phyloP scores from a whole-genome alignment of 2,888 invertebrate genomes.

The Eupeodes latifasciatus region DNA sequence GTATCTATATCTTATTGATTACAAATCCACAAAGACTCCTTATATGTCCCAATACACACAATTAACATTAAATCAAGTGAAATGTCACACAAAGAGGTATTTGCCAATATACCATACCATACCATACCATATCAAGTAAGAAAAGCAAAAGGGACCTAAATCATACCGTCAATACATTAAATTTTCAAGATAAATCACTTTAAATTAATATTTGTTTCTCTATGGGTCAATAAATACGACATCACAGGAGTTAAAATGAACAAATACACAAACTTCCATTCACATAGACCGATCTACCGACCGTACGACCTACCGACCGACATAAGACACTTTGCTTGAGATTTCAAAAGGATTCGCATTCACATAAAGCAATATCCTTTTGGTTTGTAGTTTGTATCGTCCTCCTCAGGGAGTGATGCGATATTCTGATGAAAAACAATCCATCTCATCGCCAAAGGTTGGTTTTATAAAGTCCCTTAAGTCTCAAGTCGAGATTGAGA shows the following conservation, averaged over 20 bases:
- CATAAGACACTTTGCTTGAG: background rate
- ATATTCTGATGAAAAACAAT: slow-evolving; percentile 42
- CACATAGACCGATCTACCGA: too few species aligned
- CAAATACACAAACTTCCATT: background rate
- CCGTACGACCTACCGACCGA: too few species aligned
- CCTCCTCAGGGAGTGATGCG: background rate
- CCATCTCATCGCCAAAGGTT: slow-evolving; percentile 20
- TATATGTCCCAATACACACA: slow-evolving; percentile 23
- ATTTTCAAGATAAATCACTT: slow-evolving; percentile 46
- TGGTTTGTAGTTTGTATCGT: background rate
- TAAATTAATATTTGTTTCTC: slow-evolving; percentile 26
- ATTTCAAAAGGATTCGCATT: slow-evolving; percentile 17
- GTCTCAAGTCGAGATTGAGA: slow-evolving; percentile 11
- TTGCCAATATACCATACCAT: background rate
- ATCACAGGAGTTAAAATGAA: background rate
- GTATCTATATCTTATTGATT: slow-evolving; percentile 44
- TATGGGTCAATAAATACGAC: slow-evolving; percentile 28
- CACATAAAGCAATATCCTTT: background rate
- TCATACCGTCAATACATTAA: slow-evolving; percentile 43
- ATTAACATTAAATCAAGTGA: slow-evolving; percentile 47
- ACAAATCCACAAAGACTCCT: slow-evolving; percentile 50
- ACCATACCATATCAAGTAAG: background rate
- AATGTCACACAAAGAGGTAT: slow-evolving; percentile 63
- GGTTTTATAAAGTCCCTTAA: background rate
- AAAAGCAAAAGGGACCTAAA: background rate